phyloP scores from a whole-genome alignment of 2,113 vertebrate genomes.

The Lanius collurio region DNA sequence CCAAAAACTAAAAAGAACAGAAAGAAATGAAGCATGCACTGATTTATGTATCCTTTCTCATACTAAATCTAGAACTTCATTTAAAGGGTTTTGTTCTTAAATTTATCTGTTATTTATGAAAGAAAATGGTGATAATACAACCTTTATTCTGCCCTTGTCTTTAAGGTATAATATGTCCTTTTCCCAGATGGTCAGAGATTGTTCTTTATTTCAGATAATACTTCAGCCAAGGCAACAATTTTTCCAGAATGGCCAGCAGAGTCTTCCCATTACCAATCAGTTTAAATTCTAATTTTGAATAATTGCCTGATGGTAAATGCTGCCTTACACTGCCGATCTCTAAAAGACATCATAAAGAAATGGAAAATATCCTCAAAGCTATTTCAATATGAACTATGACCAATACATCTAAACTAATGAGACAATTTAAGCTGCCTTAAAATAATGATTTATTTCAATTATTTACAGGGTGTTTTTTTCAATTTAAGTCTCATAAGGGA shows the following conservation, averaged over 20 bases:
- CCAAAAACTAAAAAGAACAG: neutral
- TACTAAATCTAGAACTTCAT: neutral
- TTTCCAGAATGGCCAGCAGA: neutral
- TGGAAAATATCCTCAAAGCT: neutral
- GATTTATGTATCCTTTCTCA: neutral
- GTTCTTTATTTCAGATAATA: neutral
- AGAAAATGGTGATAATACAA: neutral
- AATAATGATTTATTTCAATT: neutral
- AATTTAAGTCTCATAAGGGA: neutral
- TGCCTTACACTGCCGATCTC: neutral
- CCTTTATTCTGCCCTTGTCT: neutral
- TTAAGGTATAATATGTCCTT: neutral
- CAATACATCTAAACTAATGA: neutral
- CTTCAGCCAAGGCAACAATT: neutral
- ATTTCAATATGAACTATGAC: neutral
- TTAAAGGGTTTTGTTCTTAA: neutral
- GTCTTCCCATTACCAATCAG: neutral
- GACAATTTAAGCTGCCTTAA: neutral
- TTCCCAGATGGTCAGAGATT: neutral
- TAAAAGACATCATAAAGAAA: neutral
- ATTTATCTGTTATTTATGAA: neutral
- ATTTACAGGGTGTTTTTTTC: neutral
- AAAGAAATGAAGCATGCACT: fast-evolving
- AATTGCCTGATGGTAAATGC: neutral
- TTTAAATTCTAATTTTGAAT: neutral